Evolutionary conservation across 1,140 invertebrate genomes (phyloP).

Genomic region (Leguminivora glycinivorella): DNA sequence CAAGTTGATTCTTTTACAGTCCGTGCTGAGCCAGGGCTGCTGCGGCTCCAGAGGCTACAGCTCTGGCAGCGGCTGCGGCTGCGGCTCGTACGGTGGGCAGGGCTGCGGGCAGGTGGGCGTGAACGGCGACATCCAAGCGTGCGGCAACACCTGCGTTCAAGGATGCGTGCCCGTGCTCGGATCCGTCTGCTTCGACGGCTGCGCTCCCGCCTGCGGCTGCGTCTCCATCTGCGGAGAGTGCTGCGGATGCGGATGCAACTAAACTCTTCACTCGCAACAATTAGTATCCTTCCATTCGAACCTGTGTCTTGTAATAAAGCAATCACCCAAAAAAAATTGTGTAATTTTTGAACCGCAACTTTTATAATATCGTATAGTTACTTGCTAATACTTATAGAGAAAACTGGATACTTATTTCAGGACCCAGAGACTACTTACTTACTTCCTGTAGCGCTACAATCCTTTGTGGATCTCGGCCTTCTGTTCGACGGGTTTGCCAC

Average conservation of each 20-base stretch:
- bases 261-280: neutral
- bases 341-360: no score
- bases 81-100: constrained; percentile 43
- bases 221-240: constrained; percentile 48
- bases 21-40: constrained; percentile 19
- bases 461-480: no score
- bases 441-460: no score
- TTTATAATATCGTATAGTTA: no score
- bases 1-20: no score
- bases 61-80: no score
- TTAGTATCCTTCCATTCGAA: neutral
- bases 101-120: constrained; percentile 48
- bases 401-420: no score
- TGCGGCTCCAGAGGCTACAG: constrained; percentile 1
- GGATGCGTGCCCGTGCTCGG: constrained; percentile 51
- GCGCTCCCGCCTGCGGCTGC: constrained; percentile 47
- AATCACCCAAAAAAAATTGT: neutral
- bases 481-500: no score
- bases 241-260: constrained; percentile 39
- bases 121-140: constrained; percentile 46
- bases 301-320: neutral
- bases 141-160: constrained; percentile 43
- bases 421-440: no score
- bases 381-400: no score
- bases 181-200: constrained; percentile 45